Evolutionary conservation across 2,888 invertebrate genomes (phyloP), one percentile per base, ranked within the genome.

Genomic region (Spatulosminthurus flaviceps): DNA sequence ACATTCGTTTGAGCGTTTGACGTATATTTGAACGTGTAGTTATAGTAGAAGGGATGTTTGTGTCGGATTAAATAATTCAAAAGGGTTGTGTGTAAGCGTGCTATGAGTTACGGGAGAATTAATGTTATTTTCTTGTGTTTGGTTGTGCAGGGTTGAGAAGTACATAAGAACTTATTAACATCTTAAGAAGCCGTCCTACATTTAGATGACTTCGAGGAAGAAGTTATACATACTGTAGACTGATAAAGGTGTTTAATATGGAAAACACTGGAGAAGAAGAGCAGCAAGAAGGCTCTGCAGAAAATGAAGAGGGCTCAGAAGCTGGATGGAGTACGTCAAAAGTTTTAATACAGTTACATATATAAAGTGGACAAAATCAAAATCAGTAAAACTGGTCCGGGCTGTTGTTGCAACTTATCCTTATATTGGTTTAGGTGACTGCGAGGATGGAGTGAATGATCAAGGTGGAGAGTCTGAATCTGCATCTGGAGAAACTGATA

Each of bases 401-500:
- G 7, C 1, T 19, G 51, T 9, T 11, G 1, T 51, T 51, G 5
- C 19, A 51, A 9, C 51, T 11, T 16, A 51, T 34, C n/a, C n/a
- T 67, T 51, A 19, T 19, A 19, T n/a, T 34, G 1, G 2, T 69
- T 41, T 74, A 34, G 60, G 61, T 66, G 72, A 72, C 4, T 16
- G 29, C 4, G 76, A 77, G n/a, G 77, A 67, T 0, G 43, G 76
- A 67, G 71, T 11, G 16, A 66, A 79, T 22, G 78, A 67, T 0
- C 64, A 78, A 34, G 75, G n/a, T 9, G 70, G 43, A 16, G 79
- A 76, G 22, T 43, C 64, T 1, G 70, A 67, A 0, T 75, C 75
- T 21, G 64, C 43, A 11, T 41, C 21, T 11, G 69, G 61, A 21
- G 66, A 75, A n/a, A 73, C 72, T 78, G 83, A 82, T 77, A 82